Evolutionary conservation across 2,888 invertebrate genomes (phyloP).

Genomic region (Clistopyga incitator): DNA sequence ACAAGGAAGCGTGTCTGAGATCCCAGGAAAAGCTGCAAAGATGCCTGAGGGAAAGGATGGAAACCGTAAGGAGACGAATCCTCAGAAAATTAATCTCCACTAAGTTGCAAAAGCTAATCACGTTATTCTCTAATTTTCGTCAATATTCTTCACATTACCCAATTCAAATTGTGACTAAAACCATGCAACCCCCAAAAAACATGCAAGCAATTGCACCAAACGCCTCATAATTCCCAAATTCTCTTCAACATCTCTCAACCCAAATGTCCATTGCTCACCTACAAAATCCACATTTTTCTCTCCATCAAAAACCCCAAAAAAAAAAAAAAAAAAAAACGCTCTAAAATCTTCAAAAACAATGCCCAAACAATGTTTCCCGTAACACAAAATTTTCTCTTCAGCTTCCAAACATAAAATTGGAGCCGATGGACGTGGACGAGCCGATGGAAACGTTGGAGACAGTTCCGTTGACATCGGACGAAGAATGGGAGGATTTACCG

Average conservation of each 20-base stretch:
- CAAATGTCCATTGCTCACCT: no score
- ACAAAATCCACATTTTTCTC: no score
- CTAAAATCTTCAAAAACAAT: not conserved
- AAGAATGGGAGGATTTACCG: slow-evolving; percentile 82
- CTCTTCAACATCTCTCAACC: no score
- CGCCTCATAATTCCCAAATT: no score
- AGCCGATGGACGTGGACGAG: slow-evolving; percentile 85
- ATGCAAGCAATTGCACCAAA: no score
- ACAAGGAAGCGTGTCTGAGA: slow-evolving; percentile 88
- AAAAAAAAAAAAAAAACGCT: not conserved
- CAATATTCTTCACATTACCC: no score
- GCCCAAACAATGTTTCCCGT: no score
- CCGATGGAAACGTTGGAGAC: slow-evolving; percentile 66
- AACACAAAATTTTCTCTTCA: slow-evolving; percentile 73
- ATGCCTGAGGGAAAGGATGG: slow-evolving; percentile 83
- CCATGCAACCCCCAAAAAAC: no score
- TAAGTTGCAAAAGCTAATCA: no score
- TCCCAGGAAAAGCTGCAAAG: slow-evolving; percentile 88
- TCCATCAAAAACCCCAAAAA: no score
- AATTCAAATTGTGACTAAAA: no score
- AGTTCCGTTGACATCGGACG: slow-evolving; percentile 69
- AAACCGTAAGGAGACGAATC: slow-evolving; percentile 63
- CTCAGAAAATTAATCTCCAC: slow-evolving; percentile 8
- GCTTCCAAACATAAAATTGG: slow-evolving; percentile 86
- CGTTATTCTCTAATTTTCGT: no score